phyloP scores from a whole-genome alignment of 2,113 vertebrate species.

The Prinia subflava region DNA sequence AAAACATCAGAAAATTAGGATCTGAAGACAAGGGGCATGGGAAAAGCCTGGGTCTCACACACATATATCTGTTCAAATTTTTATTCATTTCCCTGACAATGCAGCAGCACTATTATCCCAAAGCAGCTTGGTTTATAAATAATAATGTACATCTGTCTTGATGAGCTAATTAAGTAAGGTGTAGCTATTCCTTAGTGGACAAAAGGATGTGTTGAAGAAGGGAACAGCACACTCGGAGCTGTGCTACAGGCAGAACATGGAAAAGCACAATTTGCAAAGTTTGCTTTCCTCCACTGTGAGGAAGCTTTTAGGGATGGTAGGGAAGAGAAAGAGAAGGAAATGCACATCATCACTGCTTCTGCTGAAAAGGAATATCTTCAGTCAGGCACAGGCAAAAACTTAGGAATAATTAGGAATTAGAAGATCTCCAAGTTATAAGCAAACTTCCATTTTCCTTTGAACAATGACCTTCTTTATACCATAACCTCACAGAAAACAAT shows the following conservation, averaged over 20 bases:
- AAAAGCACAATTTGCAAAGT: neutral
- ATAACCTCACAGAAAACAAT: neutral
- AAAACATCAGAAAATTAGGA: neutral
- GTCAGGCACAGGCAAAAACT: neutral
- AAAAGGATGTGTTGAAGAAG: neutral
- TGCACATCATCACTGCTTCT: fast-evolving
- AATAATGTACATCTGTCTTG: neutral
- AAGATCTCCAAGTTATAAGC: neutral
- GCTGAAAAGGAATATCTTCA: neutral
- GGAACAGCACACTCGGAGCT: neutral
- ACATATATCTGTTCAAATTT: neutral
- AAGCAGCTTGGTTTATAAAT: neutral
- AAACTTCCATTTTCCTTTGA: neutral
- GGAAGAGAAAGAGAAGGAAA: neutral
- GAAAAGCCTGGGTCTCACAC: neutral
- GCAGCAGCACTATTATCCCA: neutral
- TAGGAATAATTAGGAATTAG: neutral
- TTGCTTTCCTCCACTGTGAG: neutral
- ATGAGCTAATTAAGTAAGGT: neutral
- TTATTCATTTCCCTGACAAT: neutral
- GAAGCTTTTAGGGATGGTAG: fast-evolving
- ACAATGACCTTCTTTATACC: neutral
- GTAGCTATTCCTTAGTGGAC: neutral
- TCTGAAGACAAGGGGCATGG: neutral
- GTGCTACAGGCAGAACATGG: neutral